Evolutionary conservation across 2,113 vertebrate species (phyloP).

Genomic region (Pelobates fuscus): DNA sequence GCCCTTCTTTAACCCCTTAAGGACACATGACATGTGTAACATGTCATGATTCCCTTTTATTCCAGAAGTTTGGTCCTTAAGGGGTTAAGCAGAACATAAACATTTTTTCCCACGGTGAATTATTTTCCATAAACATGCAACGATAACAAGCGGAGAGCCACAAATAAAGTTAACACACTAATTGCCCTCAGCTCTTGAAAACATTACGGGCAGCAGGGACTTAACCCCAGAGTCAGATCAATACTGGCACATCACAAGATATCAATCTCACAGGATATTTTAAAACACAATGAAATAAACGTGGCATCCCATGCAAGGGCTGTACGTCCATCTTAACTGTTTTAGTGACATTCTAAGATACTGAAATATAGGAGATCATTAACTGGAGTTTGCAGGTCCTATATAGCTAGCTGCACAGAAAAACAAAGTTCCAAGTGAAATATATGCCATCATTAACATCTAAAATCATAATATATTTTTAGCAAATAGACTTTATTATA

Average conservation of each 20-base stretch:
- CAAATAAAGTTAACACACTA: background rate
- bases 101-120: background rate
- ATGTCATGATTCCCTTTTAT: too few relatives aligned
- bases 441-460: too few relatives aligned
- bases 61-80: too few relatives aligned
- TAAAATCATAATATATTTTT: too few relatives aligned
- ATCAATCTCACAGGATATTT: constrained; percentile 12
- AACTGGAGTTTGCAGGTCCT: background rate
- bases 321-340: background rate
- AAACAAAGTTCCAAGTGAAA: too few relatives aligned
- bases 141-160: background rate
- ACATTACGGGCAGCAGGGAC: background rate
- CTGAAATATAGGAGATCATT: background rate
- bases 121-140: background rate
- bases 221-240: constrained; percentile 12
- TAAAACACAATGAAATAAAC: constrained; percentile 11
- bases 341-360: background rate
- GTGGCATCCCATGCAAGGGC: background rate
- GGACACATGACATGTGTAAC: too few relatives aligned
- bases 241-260: constrained; percentile 9
- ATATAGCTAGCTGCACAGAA: background rate
- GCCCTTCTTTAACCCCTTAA: too few relatives aligned
- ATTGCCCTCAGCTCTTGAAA: background rate
- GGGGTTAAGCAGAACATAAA: too few relatives aligned
- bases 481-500: too few relatives aligned